These are phyloP conservation scores for Nipponacmea schrenckii DNA, from an alignment of 2,888 invertebrate species.

Conservation along the genomic window DNA sequence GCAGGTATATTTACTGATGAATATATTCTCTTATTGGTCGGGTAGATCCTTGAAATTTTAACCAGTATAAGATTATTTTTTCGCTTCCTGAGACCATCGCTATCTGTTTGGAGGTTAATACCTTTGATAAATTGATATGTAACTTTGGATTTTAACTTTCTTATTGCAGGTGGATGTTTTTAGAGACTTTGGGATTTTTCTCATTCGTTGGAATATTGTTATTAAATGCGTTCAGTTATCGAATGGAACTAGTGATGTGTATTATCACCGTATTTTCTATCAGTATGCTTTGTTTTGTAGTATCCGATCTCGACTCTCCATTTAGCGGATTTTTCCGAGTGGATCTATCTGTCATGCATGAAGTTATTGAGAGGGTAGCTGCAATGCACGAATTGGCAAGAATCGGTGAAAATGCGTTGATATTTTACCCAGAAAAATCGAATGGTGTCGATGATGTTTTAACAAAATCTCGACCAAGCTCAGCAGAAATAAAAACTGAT, in stretches of 20 bases:
- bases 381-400: slow-evolving; percentile 38
- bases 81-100: too few species aligned
- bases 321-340: slow-evolving; percentile 58
- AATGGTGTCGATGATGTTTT: background rate
- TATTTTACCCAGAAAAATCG: slow-evolving; percentile 29
- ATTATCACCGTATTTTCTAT: slow-evolving; percentile 60
- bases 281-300: slow-evolving; percentile 53
- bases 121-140: too few species aligned
- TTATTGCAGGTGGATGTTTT: slow-evolving; percentile 52
- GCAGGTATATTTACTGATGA: too few species aligned
- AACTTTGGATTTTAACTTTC: background rate
- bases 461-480: background rate
- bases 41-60: too few species aligned
- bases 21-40: too few species aligned
- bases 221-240: slow-evolving; percentile 46
- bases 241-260: slow-evolving; percentile 56
- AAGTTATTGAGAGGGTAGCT: slow-evolving; percentile 42
- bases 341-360: slow-evolving; percentile 46
- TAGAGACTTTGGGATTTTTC: slow-evolving; percentile 57
- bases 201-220: slow-evolving; percentile 56
- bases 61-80: too few species aligned
- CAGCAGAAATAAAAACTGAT: background rate
- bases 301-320: slow-evolving; percentile 52
- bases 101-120: too few species aligned
- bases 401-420: slow-evolving; percentile 23